Percentiles rank a stretch among this genome's conserved stretches.
Conservation (phyloP, 1,140 invertebrate genomes). For the Fragariocoptes setiger region DNA sequence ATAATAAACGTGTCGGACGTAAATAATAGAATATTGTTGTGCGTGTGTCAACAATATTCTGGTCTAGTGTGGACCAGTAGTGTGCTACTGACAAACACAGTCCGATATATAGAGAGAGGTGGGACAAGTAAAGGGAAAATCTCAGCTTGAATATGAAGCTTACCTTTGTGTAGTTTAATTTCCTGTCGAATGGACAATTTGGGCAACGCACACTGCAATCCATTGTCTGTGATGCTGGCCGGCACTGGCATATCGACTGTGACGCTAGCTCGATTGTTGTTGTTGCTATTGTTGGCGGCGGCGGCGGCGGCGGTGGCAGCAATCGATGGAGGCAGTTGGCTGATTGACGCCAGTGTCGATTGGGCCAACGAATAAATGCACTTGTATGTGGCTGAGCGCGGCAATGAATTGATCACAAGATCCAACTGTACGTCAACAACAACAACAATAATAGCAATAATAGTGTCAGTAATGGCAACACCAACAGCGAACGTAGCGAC, state of each 20-base stretch:
- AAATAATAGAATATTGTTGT: background rate
- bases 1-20: no score
- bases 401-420: slow-evolving; percentile 51
- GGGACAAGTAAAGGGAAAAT: background rate
- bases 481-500: no score
- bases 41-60: background rate
- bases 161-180: slow-evolving; percentile 33
- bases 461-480: no score
- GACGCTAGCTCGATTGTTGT: no score
- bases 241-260: slow-evolving; percentile 41
- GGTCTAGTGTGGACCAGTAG: background rate
- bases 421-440: no score
- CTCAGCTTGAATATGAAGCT: background rate
- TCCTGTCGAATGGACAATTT: slow-evolving; percentile 34
- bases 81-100: no score
- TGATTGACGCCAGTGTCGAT: background rate
- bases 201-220: slow-evolving; percentile 52
- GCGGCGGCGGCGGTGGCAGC: no score
- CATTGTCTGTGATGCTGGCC: slow-evolving; percentile 37
- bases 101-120: no score
- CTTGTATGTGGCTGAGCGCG: slow-evolving; percentile 58
- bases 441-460: no score
- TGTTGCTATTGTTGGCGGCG: no score
- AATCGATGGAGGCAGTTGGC: background rate
- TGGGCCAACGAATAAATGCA: slow-evolving; percentile 30